These are phyloP conservation scores for Harpalus rubripes DNA, from an alignment of 2,888 invertebrate genomes.

Conservation along the genomic window DNA sequence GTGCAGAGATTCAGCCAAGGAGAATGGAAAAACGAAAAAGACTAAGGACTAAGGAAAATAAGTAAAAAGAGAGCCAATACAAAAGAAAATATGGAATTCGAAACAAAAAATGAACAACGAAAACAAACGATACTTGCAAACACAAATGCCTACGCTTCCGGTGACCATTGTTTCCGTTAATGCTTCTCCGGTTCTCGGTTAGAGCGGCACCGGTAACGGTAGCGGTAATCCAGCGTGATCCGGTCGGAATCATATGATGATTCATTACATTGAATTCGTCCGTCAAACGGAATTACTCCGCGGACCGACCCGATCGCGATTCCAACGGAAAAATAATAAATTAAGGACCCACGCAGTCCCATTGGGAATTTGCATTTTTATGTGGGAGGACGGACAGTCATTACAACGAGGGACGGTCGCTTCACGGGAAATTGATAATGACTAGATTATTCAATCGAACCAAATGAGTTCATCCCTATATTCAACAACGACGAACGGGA, in stretches of 20 bases:
- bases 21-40: slow-evolving; percentile 17
- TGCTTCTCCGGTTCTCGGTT: slow-evolving; percentile 40
- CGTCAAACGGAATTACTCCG: slow-evolving; percentile 52
- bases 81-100: slow-evolving; percentile 60
- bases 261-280: slow-evolving; percentile 44
- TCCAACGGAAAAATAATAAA: slow-evolving; percentile 54
- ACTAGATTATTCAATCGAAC: not conserved
- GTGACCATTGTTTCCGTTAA: slow-evolving; percentile 56
- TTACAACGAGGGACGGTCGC: not conserved
- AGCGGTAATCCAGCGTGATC: slow-evolving; percentile 50
- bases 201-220: slow-evolving; percentile 40
- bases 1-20: slow-evolving; percentile 59
- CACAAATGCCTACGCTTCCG: slow-evolving; percentile 44
- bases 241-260: slow-evolving; percentile 57
- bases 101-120: slow-evolving; percentile 55
- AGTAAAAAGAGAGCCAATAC: slow-evolving; percentile 36
- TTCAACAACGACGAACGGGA: not conserved
- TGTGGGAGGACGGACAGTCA: slow-evolving; percentile 3
- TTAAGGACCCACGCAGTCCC: slow-evolving; percentile 30
- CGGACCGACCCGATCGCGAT: slow-evolving; percentile 7
- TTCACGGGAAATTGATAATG: slow-evolving; percentile 24
- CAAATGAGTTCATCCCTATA: not conserved
- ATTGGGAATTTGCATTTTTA: slow-evolving; percentile 60
- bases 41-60: slow-evolving; percentile 26
- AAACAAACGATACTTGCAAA: slow-evolving; percentile 56